phyloP scores from a whole-genome alignment of 2,888 invertebrate genomes.

The Gnatocerus cornutus region DNA sequence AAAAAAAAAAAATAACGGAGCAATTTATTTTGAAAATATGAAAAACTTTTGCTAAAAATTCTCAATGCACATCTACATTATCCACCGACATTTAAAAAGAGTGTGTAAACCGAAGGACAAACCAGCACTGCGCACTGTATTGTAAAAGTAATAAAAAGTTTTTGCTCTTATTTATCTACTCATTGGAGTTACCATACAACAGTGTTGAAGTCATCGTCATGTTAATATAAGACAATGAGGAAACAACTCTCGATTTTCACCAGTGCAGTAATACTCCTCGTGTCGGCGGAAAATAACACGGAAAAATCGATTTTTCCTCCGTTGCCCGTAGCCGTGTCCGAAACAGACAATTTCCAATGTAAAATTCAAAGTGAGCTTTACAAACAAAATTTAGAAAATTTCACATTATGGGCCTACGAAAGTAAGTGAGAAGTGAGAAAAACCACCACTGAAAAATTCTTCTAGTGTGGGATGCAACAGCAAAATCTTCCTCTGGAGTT shows the following conservation, averaged over 20 bases:
- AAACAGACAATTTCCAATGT: slow-evolving; percentile 59
- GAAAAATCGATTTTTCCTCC: slow-evolving; percentile 56
- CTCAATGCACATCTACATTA: background rate
- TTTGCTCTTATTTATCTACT: slow-evolving; percentile 8
- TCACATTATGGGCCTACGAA: slow-evolving; percentile 75
- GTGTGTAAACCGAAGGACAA: background rate
- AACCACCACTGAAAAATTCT: slow-evolving; percentile 43
- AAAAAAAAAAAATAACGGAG: no score
- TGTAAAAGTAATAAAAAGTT: slow-evolving; percentile 7
- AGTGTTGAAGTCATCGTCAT: background rate
- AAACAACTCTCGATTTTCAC: background rate
- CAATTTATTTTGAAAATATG: no score
- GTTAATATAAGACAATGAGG: background rate
- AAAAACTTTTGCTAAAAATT: no score
- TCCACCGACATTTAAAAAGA: background rate
- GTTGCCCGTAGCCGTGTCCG: slow-evolving; percentile 58
- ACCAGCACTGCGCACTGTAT: background rate
- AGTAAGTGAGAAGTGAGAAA: slow-evolving; percentile 65
- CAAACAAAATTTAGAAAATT: slow-evolving; percentile 70
- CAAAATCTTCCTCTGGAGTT: slow-evolving; percentile 75
- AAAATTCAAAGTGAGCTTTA: slow-evolving; percentile 59
- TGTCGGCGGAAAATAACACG: background rate
- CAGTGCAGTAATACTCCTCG: background rate
- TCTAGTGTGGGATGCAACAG: slow-evolving; percentile 78
- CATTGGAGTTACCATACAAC: background rate